A percentile compares a stretch with the other conserved stretches of the same genome.
Evolutionary conservation across 2,797 vertebrate genomes (phyloP).

Genomic region (Peromyscus attwateri): DNA sequence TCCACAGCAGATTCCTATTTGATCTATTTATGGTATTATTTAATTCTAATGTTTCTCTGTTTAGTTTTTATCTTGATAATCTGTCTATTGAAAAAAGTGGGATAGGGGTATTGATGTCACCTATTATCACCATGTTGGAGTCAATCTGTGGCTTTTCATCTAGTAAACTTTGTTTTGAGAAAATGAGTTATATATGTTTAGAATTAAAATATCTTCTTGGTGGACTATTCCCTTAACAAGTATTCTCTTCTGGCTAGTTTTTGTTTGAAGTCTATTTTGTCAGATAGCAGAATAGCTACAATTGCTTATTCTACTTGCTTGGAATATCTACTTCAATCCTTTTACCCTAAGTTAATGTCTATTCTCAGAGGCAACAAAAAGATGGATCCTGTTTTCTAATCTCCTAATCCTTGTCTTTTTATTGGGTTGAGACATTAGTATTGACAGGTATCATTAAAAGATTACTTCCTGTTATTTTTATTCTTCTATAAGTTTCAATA

Average conservation of each 20-base stretch:
- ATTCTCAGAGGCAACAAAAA: neutral
- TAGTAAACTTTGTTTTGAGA: neutral
- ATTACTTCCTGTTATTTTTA: neutral
- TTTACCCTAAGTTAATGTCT: neutral
- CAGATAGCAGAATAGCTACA: neutral
- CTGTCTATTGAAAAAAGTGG: neutral
- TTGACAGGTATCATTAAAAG: neutral
- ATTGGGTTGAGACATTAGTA: neutral
- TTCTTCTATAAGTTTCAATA: neutral
- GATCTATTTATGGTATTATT: neutral
- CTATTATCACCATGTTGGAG: neutral
- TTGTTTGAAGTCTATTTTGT: neutral
- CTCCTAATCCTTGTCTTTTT: neutral
- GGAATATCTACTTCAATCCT: neutral
- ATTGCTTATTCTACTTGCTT: neutral
- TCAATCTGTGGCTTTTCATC: neutral
- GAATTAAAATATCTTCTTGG: neutral
- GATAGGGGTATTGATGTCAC: neutral
- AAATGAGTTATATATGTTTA: neutral
- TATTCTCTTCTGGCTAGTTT: neutral
- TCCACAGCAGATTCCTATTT: neutral
- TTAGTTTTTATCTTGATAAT: neutral
- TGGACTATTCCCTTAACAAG: neutral
- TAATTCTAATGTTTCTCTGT: neutral
- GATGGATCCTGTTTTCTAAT: neutral